Base-by-base conservation (phyloP, 2,888 invertebrate genomes). In the Tetramorium bicarinatum region DNA sequence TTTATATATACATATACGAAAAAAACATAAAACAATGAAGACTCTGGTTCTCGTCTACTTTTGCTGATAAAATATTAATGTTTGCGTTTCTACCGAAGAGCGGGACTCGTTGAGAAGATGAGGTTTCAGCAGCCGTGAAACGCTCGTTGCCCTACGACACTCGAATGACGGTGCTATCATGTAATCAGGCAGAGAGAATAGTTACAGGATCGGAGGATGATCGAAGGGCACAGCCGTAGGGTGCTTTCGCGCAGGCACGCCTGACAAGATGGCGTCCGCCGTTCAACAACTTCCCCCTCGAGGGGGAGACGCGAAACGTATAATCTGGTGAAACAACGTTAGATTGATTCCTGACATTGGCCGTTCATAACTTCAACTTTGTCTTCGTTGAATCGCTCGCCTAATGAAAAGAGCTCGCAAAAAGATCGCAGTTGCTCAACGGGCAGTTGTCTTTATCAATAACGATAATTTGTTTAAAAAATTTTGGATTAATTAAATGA, bases 301-400 rank as follows among this genome's bases (percentile, higher is more conserved):
- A 86, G 88, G 87, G 82, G 83, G 80, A 59, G 44, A 82, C 83
- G 47, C 69, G 86, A 86, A 93, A 92, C 93, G 91, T 93, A 91
- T 92, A 94, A 94, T 94, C 92, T 93, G 74, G 87, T 91, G 72
- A 92, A 93, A 92, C 92, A 89, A 92, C 88, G 89, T 87, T 85
- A 92, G 92, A 94, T 93, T 93, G 94, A 94, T 94, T 93, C 93
- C 93, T 91, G 92, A 91, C 93, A 92, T 93, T 91, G 91, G 85
- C 56, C 88, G 91, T 88, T 91, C 93, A 92, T 93, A 93, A 93
- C 93, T 93, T 85, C 87, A 84, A 18, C 71, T 83, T 66, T 44
- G 44, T 66, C 8, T 47, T 49, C 52, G 74, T 61, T 59, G 82
- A 69, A 77, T 84, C 89, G 85, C 82, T 86, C 74, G 84, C 72